Evolutionary conservation across 1,140 invertebrate genomes (phyloP).

Genomic region (Cataglyphis hispanica): DNA sequence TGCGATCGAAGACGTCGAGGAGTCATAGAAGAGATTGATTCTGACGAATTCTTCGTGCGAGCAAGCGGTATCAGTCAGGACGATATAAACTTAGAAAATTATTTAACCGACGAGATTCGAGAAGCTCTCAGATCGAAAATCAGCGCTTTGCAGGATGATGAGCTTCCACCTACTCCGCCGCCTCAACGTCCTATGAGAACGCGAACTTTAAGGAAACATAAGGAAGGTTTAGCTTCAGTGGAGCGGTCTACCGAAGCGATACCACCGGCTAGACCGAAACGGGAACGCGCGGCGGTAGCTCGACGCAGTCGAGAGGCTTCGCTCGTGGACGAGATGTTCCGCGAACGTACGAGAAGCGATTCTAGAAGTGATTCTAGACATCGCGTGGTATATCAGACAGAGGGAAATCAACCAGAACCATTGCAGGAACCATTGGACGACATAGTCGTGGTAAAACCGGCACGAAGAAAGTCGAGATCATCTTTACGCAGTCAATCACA

Average conservation of each 20-base stretch:
- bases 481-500: constrained; percentile 73
- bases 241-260: constrained; percentile 64
- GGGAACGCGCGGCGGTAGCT: constrained; percentile 72
- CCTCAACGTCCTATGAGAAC: constrained; percentile 80
- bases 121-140: constrained; percentile 90
- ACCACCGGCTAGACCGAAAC: constrained; percentile 79
- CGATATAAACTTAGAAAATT: constrained; percentile 92
- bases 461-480: constrained; percentile 81
- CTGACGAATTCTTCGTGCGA: constrained; percentile 94
- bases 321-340: constrained; percentile 69
- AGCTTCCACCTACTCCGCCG: constrained; percentile 61
- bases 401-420: constrained; percentile 66
- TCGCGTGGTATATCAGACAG: constrained; percentile 82
- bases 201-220: constrained; percentile 79
- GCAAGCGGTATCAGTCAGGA: constrained; percentile 93
- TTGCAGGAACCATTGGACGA: constrained; percentile 80
- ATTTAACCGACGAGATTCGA: constrained; percentile 92
- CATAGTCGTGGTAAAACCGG: constrained; percentile 83
- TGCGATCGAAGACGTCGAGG: constrained; percentile 87
- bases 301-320: constrained; percentile 81
- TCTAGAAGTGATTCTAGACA: constrained; percentile 78
- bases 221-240: constrained; percentile 69
- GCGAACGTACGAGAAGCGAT: constrained; percentile 66
- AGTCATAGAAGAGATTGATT: constrained; percentile 93
- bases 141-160: constrained; percentile 88